Evolutionary conservation across 2,113 vertebrate genomes (phyloP).

Genomic region (Toxotes jaculatrix): DNA sequence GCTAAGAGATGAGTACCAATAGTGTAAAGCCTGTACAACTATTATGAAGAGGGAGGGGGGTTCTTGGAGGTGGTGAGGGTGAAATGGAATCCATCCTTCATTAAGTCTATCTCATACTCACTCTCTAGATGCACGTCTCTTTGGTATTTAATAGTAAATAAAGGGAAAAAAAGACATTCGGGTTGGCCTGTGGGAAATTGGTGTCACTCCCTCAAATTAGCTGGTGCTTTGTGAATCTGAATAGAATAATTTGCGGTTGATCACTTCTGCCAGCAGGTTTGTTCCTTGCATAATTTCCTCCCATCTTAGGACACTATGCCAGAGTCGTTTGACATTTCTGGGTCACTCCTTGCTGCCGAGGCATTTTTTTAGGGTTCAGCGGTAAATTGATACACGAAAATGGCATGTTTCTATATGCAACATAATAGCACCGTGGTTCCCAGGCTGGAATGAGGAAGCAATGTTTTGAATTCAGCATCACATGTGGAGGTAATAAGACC

Average conservation of each 20-base stretch:
- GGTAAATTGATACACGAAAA: constrained; percentile 75
- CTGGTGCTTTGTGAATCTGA: constrained; percentile 78
- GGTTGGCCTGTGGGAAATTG: constrained; percentile 81
- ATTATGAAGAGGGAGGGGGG: constrained; percentile 9
- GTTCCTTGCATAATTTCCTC: constrained; percentile 78
- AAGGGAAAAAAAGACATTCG: constrained; percentile 26
- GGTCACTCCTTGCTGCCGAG: constrained; percentile 72
- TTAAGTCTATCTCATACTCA: constrained; percentile 59
- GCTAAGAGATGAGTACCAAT: constrained; percentile 58
- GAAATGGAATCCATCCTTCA: constrained; percentile 59
- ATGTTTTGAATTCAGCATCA: constrained; percentile 46
- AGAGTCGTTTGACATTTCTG: constrained; percentile 79
- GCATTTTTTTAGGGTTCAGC: constrained; percentile 49
- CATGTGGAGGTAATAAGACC: constrained; percentile 41
- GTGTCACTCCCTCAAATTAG: constrained; percentile 84
- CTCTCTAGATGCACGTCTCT: constrained; percentile 44
- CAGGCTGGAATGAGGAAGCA: constrained; percentile 32
- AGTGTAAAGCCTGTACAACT: constrained; percentile 16
- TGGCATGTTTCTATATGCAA: constrained; percentile 58
- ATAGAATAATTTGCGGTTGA: constrained; percentile 83
- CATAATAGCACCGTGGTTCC: constrained; percentile 52
- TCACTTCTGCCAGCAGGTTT: constrained; percentile 80
- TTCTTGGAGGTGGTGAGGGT: not conserved
- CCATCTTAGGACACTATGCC: constrained; percentile 55
- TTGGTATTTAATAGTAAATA: constrained; percentile 82